phyloP scores from a whole-genome alignment of 1,140 invertebrate genomes.

The Microplitis demolitor region DNA sequence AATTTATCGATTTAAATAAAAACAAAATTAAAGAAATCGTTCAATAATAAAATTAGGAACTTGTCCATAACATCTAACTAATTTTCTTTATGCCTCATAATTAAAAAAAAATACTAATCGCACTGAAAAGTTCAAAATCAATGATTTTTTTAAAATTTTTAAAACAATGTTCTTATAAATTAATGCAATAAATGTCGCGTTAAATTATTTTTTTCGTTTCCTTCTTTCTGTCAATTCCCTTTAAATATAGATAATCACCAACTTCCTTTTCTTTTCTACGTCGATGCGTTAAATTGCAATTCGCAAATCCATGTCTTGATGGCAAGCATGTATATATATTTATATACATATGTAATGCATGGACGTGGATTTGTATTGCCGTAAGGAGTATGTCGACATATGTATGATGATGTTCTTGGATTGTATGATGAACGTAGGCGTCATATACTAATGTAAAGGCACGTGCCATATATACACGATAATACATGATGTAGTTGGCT shows the following conservation, averaged over 20 bases:
- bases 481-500: not conserved
- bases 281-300: slow-evolving; percentile 55
- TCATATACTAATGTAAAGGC: slow-evolving; percentile 37
- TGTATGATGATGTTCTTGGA: too few species aligned
- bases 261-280: slow-evolving; percentile 48
- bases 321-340: slow-evolving; percentile 5
- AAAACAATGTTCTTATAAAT: not conserved
- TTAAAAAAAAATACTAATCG: too few species aligned
- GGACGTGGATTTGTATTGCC: not conserved
- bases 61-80: too few species aligned
- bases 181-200: not conserved
- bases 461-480: slow-evolving; percentile 44
- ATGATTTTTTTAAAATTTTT: too few species aligned
- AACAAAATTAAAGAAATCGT: too few species aligned
- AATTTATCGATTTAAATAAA: too few species aligned
- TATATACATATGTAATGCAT: slow-evolving; percentile 6
- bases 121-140: too few species aligned
- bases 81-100: too few species aligned
- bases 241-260: slow-evolving; percentile 43
- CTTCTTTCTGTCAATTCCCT: slow-evolving; percentile 23
- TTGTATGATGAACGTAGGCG: slow-evolving; percentile 52
- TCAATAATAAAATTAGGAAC: too few species aligned
- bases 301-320: slow-evolving; percentile 51
- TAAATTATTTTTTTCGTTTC: slow-evolving; percentile 8
- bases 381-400: too few species aligned